Evolutionary conservation across 1,140 invertebrate genomes (phyloP).

Genomic region (Procambarus virginalis): DNA sequence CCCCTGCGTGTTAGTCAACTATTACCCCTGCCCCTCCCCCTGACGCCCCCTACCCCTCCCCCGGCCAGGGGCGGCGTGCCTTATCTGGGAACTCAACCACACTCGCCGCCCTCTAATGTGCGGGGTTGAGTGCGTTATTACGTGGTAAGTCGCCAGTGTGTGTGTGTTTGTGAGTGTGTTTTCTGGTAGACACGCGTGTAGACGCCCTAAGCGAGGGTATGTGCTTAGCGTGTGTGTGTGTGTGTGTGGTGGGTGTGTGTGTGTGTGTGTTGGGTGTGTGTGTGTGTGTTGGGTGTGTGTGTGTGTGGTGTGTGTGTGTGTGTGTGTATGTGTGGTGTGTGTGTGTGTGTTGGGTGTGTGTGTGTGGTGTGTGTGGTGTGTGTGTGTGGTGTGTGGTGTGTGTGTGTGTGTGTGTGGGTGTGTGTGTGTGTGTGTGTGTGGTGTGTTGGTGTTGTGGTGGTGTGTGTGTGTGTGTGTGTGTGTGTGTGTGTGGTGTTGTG

Average conservation of each 20-base stretch:
- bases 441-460: too few relatives aligned
- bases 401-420: too few relatives aligned
- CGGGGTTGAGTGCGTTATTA: constrained; percentile 1
- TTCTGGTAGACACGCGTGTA: not conserved
- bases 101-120: not conserved
- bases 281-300: too few relatives aligned
- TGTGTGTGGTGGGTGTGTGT: not conserved
- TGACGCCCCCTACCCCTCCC: not conserved
- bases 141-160: not conserved
- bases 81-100: not conserved
- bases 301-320: not conserved
- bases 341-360: too few relatives aligned
- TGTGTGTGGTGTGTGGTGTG: not conserved
- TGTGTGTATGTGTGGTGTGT: not conserved
- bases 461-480: too few relatives aligned
- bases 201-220: not conserved
- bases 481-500: too few relatives aligned
- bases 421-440: too few relatives aligned
- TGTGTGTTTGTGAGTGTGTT: not conserved
- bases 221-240: not conserved
- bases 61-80: not conserved
- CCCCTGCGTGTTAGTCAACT: not conserved
- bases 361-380: too few relatives aligned
- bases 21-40: not conserved
- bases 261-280: too few relatives aligned